phyloP scores from a whole-genome alignment of 1,140 invertebrate genomes.

The Drosophila orena region DNA sequence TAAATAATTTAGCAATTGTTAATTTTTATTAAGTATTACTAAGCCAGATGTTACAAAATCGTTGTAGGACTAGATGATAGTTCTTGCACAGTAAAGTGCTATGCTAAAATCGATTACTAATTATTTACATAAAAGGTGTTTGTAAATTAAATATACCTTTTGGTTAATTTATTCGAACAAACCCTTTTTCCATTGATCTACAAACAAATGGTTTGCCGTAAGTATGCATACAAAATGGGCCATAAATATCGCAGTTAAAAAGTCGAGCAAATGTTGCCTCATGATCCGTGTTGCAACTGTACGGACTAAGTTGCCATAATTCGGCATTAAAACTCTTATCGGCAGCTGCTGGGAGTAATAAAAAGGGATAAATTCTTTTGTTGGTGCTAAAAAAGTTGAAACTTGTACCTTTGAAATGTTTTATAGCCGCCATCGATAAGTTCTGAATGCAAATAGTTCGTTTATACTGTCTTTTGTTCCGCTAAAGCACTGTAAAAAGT shows the following conservation, averaged over 20 bases:
- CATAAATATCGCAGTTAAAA: constrained; percentile 23
- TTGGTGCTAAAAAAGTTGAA: constrained; percentile 5
- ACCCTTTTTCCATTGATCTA: too few relatives aligned
- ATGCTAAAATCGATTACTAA: too few relatives aligned
- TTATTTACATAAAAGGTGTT: too few relatives aligned
- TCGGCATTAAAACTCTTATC: constrained; percentile 46
- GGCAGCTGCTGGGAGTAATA: constrained; percentile 20
- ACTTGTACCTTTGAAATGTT: constrained; percentile 21
- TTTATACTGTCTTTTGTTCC: constrained; percentile 9
- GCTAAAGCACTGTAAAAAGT: constrained; percentile 18
- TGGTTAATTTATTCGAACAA: too few relatives aligned
- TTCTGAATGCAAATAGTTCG: constrained; percentile 12
- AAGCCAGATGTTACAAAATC: too few relatives aligned
- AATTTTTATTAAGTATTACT: too few relatives aligned
- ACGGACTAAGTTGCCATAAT: constrained; percentile 57
- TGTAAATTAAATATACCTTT: too few relatives aligned
- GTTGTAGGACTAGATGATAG: too few relatives aligned
- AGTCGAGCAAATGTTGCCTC: constrained; percentile 7
- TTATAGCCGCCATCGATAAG: constrained; percentile 29
- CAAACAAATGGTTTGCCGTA: background rate
- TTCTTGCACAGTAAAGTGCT: too few relatives aligned
- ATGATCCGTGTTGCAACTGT: constrained; percentile 32
- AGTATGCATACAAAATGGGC: background rate
- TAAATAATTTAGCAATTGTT: too few relatives aligned
- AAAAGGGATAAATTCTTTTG: background rate